phyloP scores from a whole-genome alignment of 2,113 vertebrate genomes.

The Engraulis encrasicolus region DNA sequence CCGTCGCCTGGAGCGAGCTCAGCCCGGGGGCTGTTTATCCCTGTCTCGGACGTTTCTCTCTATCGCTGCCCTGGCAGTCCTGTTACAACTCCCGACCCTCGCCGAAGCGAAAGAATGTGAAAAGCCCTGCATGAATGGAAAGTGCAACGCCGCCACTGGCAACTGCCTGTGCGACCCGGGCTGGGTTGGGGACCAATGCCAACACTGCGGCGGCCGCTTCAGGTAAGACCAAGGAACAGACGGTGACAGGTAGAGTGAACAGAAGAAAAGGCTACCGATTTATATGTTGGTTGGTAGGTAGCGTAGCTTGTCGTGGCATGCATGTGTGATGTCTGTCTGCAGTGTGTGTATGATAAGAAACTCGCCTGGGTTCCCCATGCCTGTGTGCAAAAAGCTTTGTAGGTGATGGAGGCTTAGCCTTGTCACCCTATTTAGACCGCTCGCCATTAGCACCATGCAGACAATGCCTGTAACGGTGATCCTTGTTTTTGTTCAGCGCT shows the following conservation, averaged over 20 bases:
- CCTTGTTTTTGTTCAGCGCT: no score
- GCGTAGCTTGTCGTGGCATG: no score
- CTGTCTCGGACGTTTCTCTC: conserved; percentile 58
- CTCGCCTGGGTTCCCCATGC: no score
- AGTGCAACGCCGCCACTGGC: conserved; percentile 82
- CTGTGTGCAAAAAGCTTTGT: neutral
- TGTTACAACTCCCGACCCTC: conserved; percentile 65
- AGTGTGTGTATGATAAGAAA: neutral
- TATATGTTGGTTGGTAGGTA: neutral
- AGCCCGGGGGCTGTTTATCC: conserved; percentile 42
- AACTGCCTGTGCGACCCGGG: conserved; percentile 87
- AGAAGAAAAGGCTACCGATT: neutral
- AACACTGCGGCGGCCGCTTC: conserved; percentile 97
- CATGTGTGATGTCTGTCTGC: neutral
- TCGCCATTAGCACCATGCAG: no score
- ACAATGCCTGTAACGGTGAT: no score
- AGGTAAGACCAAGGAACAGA: conserved; percentile 73
- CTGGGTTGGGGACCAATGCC: conserved; percentile 96
- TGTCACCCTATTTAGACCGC: neutral
- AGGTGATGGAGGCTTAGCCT: neutral
- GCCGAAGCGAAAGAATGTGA: conserved; percentile 88
- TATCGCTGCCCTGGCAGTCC: conserved; percentile 58
- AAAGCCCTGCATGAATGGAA: conserved; percentile 89
- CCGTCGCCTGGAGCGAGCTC: conserved; percentile 59
- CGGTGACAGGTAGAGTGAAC: neutral